These are phyloP conservation scores for Thaumetopoea pityocampa DNA, from an alignment of 1,140 invertebrate species.

Conservation along the genomic window DNA sequence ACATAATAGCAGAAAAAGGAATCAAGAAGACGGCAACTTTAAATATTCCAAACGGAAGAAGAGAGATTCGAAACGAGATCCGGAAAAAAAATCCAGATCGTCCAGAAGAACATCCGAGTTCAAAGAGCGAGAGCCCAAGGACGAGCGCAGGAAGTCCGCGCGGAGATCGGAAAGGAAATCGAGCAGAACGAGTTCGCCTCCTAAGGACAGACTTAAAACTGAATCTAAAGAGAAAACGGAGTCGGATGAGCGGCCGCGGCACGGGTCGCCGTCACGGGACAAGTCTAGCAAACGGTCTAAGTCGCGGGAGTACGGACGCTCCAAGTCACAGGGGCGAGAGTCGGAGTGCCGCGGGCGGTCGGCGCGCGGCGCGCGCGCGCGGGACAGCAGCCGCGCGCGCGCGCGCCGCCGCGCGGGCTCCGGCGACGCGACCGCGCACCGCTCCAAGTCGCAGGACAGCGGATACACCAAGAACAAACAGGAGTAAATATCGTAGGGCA, in stretches of 20 bases:
- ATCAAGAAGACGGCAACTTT: slow-evolving; percentile 36
- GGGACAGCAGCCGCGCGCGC: slow-evolving; percentile 34
- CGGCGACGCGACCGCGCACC: slow-evolving; percentile 45
- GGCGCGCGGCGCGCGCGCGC: slow-evolving; percentile 27
- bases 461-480: slow-evolving; percentile 50
- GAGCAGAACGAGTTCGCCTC: slow-evolving; percentile 36
- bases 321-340: slow-evolving; percentile 37
- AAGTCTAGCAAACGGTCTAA: slow-evolving; percentile 46
- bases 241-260: slow-evolving; percentile 36
- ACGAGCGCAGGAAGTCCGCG: slow-evolving; percentile 28
- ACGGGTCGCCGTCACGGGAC: slow-evolving; percentile 44
- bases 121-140: slow-evolving; percentile 36
- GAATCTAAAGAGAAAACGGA: slow-evolving; percentile 49
- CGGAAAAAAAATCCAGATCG: slow-evolving; percentile 45
- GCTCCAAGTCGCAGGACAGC: slow-evolving; percentile 57
- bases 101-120: slow-evolving; percentile 44
- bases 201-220: slow-evolving; percentile 42
- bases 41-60: slow-evolving; percentile 40
- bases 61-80: slow-evolving; percentile 46
- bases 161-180: slow-evolving; percentile 41
- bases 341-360: slow-evolving; percentile 33
- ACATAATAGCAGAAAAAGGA: slow-evolving; percentile 43
- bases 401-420: slow-evolving; percentile 35
- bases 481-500: no score
- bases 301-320: slow-evolving; percentile 42